Evolutionary conservation across 2,888 invertebrate species (phyloP), one percentile per base, ranked within the genome.

Genomic region (Adela reaumurella): DNA sequence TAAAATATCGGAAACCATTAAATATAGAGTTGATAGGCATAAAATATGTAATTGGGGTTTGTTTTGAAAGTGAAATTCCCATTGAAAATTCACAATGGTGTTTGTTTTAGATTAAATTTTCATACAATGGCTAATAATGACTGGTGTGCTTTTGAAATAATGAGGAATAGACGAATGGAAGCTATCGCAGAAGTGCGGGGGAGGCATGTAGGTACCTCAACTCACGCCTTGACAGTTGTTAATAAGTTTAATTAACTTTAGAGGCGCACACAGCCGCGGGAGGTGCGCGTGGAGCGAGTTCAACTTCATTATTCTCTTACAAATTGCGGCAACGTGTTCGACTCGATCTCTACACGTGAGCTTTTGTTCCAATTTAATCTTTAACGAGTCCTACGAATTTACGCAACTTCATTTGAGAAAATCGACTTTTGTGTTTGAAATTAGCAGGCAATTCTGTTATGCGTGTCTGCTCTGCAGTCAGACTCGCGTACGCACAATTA

Each of bases 301-400:
- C 73, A 76, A 77, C 69, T 74, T 74, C 68, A 74, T 74, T 74
- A 74, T 70, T 69, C 68, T 67, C 67, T 68, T 67, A 64, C 68
- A 76, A 76, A 77, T 77, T 72, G 67, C 66, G 70, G 67, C 70
- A 73, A 74, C 76, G 74, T 73, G 76, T 70, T 70, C 70, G 69
- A 67, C 76, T 78, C 76, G 77, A 77, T 74, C 70, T 73, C 67
- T 60, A 63, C 58, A 66, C 61, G 65, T 62, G 67, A 65, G 68
- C 68, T 69, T 76, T 77, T 78, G 78, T 78, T 78, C 77, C 74
- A 76, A 65, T 78, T 76, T 69, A 35, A 35, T 35, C 24, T 24
- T 35, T 14, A 14, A 11, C 14, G n/a, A 35, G 35, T 8, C 14
- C 6, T 35, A 8, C 24, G 24, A 24, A 24, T 8, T 24, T 24